Percentiles rank a stretch among this genome's conserved stretches.
phyloP scores from a whole-genome alignment of 2,888 invertebrate species.

The Lordiphosa andalusiaca region DNA sequence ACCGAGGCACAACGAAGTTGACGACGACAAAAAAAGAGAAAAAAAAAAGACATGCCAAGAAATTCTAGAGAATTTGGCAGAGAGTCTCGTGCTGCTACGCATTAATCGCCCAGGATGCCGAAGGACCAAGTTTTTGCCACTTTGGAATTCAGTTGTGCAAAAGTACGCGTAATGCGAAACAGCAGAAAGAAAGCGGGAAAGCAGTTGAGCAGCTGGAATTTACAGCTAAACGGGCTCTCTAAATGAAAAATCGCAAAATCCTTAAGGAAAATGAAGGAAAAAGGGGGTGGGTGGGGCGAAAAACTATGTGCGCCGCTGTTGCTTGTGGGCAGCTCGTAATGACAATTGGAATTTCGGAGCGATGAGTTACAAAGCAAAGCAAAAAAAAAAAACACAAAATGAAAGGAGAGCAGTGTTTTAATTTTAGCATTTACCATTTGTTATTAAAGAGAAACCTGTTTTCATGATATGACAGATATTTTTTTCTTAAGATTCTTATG shows the following conservation, averaged over 20 bases:
- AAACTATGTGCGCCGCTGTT: conserved; percentile 23
- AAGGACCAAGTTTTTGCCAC: conserved; percentile 67
- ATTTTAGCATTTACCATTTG: no score
- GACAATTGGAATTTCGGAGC: conserved; percentile 35
- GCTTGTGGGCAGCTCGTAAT: conserved; percentile 15
- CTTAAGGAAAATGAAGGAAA: conserved; percentile 36
- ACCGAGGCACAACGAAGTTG: conserved; percentile 24
- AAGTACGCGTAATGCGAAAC: conserved; percentile 16
- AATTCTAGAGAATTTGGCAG: conserved; percentile 60
- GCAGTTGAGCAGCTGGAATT: conserved; percentile 60
- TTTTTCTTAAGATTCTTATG: no score
- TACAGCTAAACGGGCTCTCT: conserved; percentile 47
- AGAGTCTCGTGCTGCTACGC: conserved; percentile 41
- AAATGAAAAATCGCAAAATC: conserved; percentile 67
- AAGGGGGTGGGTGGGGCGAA: neutral
- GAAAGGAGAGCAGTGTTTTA: no score
- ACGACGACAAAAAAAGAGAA: conserved; percentile 17
- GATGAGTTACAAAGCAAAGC: neutral
- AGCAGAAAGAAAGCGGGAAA: conserved; percentile 7
- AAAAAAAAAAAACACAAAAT: no score
- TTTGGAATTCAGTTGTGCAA: conserved; percentile 29
- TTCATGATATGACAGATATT: no score
- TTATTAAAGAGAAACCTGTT: no score
- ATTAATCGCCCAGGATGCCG: conserved; percentile 64
- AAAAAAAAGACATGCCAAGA: conserved; percentile 6